Evolutionary conservation across 2,888 invertebrate genomes (phyloP).

Genomic region (Andrena trimmerana): DNA sequence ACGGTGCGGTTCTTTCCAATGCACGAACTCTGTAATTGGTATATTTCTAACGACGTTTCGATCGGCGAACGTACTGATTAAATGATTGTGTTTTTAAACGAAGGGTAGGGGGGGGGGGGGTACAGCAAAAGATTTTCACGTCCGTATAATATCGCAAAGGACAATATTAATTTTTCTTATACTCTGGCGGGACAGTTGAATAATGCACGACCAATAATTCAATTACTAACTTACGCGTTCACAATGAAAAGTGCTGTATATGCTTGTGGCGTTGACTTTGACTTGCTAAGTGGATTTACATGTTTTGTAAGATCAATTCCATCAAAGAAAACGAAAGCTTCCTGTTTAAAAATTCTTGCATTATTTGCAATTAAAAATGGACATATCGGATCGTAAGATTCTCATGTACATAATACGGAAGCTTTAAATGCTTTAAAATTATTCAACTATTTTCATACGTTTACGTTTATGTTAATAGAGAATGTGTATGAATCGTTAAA

Average conservation of each 20-base stretch:
- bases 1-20: conserved; percentile 6
- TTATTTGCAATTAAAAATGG: conserved; percentile 27
- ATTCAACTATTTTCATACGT: neutral
- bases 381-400: neutral
- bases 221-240: conserved; percentile 48
- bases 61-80: conserved; percentile 18
- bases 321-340: neutral
- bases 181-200: conserved; percentile 60
- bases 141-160: conserved; percentile 39
- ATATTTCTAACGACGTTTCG: conserved; percentile 26
- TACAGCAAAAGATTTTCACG: conserved; percentile 21
- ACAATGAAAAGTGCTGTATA: conserved; percentile 33
- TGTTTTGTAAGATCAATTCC: neutral
- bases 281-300: conserved; percentile 12
- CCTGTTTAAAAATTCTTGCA: neutral
- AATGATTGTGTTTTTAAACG: conserved; percentile 50
- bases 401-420: neutral
- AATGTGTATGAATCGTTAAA: conserved; percentile 9
- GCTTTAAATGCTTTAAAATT: neutral
- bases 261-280: conserved; percentile 17
- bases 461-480: conserved; percentile 6
- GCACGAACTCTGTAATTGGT: conserved; percentile 22
- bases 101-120: conserved; percentile 3
- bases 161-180: conserved; percentile 67
- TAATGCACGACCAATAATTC: conserved; percentile 61